These are phyloP conservation scores for Kradibia gibbosae DNA, from an alignment of 1,140 invertebrate species.

Conservation along the genomic window DNA sequence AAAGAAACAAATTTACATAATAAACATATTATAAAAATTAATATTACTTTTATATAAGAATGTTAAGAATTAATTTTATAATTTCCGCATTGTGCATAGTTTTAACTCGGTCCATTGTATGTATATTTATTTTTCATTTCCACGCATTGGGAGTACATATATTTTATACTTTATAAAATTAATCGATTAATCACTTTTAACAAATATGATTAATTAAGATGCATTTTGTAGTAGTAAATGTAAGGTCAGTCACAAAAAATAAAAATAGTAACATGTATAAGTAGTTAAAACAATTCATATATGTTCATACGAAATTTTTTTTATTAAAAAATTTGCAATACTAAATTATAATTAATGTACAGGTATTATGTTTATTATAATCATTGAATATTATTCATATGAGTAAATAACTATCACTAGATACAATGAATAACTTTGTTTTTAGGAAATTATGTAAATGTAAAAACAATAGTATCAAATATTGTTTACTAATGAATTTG, in stretches of 20 bases:
- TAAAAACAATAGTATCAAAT: conserved; percentile 37
- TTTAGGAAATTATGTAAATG: conserved; percentile 10
- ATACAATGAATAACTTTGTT: conserved; percentile 32
- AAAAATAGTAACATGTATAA: background rate
- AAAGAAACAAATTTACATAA: too few relatives aligned
- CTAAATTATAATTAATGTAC: conserved; percentile 30
- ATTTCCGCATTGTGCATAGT: conserved; percentile 1
- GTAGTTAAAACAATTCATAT: background rate
- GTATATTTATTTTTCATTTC: background rate
- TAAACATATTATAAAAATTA: too few relatives aligned
- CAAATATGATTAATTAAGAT: conserved; percentile 6
- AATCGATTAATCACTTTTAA: too few relatives aligned
- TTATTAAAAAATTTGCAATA: conserved; percentile 38
- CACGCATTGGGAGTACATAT: conserved; percentile 6
- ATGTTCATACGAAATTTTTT: background rate
- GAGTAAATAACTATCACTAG: conserved; percentile 22
- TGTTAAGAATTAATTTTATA: too few relatives aligned
- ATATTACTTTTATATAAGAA: too few relatives aligned
- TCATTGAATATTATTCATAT: conserved; percentile 8
- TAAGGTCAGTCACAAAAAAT: conserved; percentile 21
- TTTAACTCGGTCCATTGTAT: conserved; percentile 15
- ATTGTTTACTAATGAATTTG: conserved; percentile 3
- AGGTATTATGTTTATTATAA: conserved; percentile 29
- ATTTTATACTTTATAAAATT: background rate
- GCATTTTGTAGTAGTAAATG: conserved; percentile 11